Evolutionary conservation across 2,113 vertebrate genomes (phyloP).

Genomic region (Agapornis roseicollis): DNA sequence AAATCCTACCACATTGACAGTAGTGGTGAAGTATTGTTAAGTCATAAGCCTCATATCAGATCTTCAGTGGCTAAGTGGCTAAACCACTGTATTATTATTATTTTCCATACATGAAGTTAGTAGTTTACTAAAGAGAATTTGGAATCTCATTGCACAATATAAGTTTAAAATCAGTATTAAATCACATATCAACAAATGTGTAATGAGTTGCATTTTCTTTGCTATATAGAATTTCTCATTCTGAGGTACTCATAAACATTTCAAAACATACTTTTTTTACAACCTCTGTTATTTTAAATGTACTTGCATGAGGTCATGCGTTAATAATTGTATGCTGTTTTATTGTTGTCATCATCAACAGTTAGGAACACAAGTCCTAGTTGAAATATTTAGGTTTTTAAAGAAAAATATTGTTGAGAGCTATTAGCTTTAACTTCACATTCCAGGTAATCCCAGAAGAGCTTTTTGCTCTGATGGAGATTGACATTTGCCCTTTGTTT

Average conservation of each 20-base stretch:
- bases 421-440: neutral
- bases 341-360: neutral
- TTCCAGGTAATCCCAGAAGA: neutral
- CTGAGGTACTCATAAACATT: neutral
- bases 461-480: neutral
- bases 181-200: neutral
- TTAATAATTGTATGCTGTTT: neutral
- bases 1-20: neutral
- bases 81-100: neutral
- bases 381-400: neutral
- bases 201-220: neutral
- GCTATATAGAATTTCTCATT: neutral
- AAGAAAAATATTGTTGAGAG: neutral
- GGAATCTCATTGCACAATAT: neutral
- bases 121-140: neutral
- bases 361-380: neutral
- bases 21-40: neutral
- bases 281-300: neutral
- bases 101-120: neutral
- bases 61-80: neutral
- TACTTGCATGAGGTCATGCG: neutral
- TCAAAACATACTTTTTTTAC: neutral
- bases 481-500: neutral
- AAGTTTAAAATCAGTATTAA: neutral
- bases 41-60: neutral